Base-by-base conservation (phyloP, 2,888 invertebrate genomes). In the Stenotaenia linearis region DNA sequence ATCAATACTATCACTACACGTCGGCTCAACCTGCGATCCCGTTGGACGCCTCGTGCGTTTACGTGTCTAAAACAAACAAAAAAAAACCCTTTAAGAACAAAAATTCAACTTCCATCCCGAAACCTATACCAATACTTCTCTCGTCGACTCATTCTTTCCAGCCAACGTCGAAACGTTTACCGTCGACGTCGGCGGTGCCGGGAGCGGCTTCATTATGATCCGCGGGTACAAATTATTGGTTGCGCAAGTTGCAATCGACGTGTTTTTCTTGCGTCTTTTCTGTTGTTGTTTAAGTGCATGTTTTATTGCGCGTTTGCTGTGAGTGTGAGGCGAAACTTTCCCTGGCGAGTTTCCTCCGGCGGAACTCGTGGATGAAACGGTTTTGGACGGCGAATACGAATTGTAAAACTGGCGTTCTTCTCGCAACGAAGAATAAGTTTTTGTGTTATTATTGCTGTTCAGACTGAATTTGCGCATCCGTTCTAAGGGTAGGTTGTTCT, bases 121-220 rank as follows among this genome's bases (percentile, higher is more conserved):
- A n/a, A n/a, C n/a, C n/a, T 7, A 56, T 75, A 32, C 28, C 30
- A 75, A 30, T 32, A 21, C 10, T 30, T 75, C n/a, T 61, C 23
- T 61, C 2, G 21, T 61, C 12, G 75, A 75, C n/a, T 30, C 32
- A 6, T 75, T 21, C 25, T 75, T 75, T 61, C 6, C 37, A 23
- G 18, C 56, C 23, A 56, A 56, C 2, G 56, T 1, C 18, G 56
- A 15, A 9, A 56, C 56, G 23, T 56, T 56, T 2, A 56, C 56
- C 1, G 76, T 45, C 15, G 78, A 45, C n/a, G 15, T 56, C n/a
- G 77, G 40, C 15, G 80, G 80, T n/a, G 92, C 91, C 82, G 92
- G 91, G 85, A 93, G 88, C 10, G 93, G 92, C 86, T 94, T 94
- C 56, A 94, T 93, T 84, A 93, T 92, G 83, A 94, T 93, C 84